Conservation (phyloP, 2,888 invertebrate genomes). For the Masnerella sp. region DNA sequence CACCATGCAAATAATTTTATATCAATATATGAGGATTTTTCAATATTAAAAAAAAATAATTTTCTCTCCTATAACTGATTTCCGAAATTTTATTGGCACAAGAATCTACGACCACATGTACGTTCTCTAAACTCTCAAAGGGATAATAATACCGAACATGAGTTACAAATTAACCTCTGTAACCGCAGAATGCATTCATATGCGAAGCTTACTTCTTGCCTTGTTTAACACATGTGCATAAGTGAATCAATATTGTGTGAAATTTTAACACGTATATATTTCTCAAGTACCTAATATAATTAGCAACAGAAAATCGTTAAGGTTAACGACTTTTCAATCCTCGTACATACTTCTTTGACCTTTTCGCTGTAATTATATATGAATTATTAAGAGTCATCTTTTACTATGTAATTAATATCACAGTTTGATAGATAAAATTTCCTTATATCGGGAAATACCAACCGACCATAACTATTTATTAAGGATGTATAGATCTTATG, state of each 20-base stretch:
- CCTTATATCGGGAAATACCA: conserved; percentile 5
- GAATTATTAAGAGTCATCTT: too few relatives aligned
- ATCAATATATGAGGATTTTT: too few relatives aligned
- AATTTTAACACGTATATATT: conserved; percentile 7
- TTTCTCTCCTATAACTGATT: too few relatives aligned
- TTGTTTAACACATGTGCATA: conserved; percentile 4
- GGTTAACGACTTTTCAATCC: too few relatives aligned
- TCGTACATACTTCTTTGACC: too few relatives aligned
- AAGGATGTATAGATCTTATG: conserved; percentile 19
- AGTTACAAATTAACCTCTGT: conserved; percentile 61
- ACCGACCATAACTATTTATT: conserved; percentile 33
- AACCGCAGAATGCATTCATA: conserved; percentile 58
- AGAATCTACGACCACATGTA: conserved; percentile 9
- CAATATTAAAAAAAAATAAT: too few relatives aligned
- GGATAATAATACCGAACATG: conserved; percentile 65
- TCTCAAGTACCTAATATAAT: not conserved
- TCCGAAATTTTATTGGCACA: conserved; percentile 12
- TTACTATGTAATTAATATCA: too few relatives aligned
- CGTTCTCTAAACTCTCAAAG: conserved; percentile 54
- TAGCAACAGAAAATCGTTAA: too few relatives aligned
- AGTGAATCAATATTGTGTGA: conserved; percentile 14
- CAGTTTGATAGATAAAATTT: not conserved
- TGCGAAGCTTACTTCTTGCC: conserved; percentile 43
- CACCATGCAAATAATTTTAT: too few relatives aligned
- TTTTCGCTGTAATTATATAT: too few relatives aligned